These are phyloP conservation scores for Planiliza haematocheilus DNA, from an alignment of 2,113 vertebrate species.

Conservation along the genomic window DNA sequence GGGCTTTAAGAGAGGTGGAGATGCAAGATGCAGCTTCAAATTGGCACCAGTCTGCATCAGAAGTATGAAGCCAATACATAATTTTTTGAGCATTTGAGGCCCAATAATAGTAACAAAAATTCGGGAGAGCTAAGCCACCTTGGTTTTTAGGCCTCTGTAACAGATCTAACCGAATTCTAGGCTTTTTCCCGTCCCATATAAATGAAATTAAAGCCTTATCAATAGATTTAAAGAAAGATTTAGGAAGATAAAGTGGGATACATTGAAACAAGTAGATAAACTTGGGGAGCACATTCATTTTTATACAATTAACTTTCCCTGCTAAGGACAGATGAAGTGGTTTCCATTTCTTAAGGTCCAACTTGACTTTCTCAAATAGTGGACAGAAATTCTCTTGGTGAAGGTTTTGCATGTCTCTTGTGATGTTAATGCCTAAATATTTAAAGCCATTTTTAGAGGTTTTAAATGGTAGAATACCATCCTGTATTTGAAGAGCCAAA, in stretches of 20 bases:
- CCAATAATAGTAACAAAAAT: too few relatives aligned
- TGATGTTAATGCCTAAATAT: neutral
- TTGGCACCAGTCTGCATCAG: slow-evolving; percentile 4
- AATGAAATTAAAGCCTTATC: too few relatives aligned
- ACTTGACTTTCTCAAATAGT: neutral
- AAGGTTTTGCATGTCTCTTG: neutral
- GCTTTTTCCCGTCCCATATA: neutral
- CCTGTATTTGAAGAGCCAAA: slow-evolving; percentile 17
- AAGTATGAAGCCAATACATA: too few relatives aligned
- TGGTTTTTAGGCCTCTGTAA: neutral
- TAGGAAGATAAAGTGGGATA: too few relatives aligned
- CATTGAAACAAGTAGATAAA: too few relatives aligned
- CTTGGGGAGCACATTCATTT: too few relatives aligned
- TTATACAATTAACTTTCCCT: neutral
- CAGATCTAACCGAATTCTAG: neutral
- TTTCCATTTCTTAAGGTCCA: neutral
- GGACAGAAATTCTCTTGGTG: neutral
- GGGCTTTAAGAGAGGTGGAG: neutral
- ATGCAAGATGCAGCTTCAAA: slow-evolving; percentile 12
- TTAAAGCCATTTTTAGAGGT: neutral
- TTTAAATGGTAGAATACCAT: neutral
- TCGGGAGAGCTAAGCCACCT: neutral
- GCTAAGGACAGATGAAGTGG: neutral
- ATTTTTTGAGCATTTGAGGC: too few relatives aligned
- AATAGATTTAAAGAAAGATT: too few relatives aligned